These are phyloP conservation scores for Echeneis naucrates DNA, from an alignment of 2,797 vertebrate species.

Conservation along the genomic window DNA sequence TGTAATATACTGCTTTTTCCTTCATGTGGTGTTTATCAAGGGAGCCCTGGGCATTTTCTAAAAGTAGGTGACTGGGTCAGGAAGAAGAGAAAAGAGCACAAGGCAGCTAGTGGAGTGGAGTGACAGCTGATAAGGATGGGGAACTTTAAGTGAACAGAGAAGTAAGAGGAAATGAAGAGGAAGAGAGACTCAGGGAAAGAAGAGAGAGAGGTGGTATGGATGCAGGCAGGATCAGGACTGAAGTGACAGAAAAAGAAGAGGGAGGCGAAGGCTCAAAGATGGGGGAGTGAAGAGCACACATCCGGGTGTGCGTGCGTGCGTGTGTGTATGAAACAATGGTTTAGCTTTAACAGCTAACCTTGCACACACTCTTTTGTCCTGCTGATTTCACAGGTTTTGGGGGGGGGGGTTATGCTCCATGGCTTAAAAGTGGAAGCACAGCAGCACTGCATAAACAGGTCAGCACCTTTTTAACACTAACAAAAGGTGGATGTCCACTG, in stretches of 20 bases:
- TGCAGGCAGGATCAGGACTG: conserved; percentile 29
- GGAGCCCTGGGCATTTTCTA: neutral
- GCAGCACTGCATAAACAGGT: neutral
- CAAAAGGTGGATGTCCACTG: neutral
- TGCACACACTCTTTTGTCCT: neutral
- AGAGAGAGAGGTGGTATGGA: conserved; percentile 19
- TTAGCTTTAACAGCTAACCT: no score
- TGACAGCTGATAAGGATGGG: conserved; percentile 31
- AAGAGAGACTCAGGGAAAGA: conserved; percentile 2
- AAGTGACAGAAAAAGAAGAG: conserved; percentile 25
- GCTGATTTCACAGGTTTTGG: neutral
- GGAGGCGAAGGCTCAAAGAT: conserved; percentile 38
- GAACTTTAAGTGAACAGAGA: conserved; percentile 36
- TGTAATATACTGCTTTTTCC: neutral
- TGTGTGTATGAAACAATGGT: no score
- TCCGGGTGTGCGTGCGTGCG: no score
- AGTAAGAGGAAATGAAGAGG: conserved; percentile 26
- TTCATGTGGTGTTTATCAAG: neutral
- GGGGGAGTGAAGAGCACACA: conserved; percentile 50
- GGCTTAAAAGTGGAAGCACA: neutral
- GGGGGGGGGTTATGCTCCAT: neutral
- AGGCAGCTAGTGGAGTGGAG: conserved; percentile 26
- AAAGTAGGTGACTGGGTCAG: conserved; percentile 47
- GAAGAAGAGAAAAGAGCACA: conserved; percentile 7
- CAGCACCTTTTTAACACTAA: neutral